These are phyloP conservation scores for Bombycilla garrulus DNA, from an alignment of 2,113 vertebrate species.

Conservation along the genomic window DNA sequence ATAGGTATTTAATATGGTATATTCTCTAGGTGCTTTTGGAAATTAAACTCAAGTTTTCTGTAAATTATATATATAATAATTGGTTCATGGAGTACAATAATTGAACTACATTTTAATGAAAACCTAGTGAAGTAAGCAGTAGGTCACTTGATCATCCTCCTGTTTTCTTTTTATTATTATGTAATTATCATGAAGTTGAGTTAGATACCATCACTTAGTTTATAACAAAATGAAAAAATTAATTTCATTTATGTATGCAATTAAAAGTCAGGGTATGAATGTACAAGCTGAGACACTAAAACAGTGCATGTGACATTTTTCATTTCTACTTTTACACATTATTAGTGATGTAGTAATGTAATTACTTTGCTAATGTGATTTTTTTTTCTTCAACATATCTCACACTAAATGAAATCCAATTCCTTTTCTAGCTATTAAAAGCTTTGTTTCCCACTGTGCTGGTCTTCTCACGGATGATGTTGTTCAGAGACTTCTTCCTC, in stretches of 20 bases:
- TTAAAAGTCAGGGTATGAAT: neutral
- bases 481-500: constrained; percentile 81
- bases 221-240: neutral
- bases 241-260: neutral
- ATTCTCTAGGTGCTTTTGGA: neutral
- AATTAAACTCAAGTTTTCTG: neutral
- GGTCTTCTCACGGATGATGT: constrained; percentile 87
- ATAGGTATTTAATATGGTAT: neutral
- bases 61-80: neutral
- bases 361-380: neutral
- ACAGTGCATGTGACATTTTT: neutral
- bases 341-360: neutral
- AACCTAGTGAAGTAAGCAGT: neutral
- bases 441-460: constrained; percentile 84
- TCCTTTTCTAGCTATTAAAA: constrained; percentile 82
- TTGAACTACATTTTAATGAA: neutral
- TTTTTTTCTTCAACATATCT: neutral
- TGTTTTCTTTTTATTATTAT: neutral
- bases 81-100: neutral
- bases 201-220: neutral
- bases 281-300: neutral
- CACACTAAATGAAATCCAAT: constrained; percentile 1
- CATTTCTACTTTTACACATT: neutral
- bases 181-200: neutral
- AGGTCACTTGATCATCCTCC: neutral